Base-by-base conservation (phyloP, 1,140 invertebrate species). In the Euwallacea similis region DNA sequence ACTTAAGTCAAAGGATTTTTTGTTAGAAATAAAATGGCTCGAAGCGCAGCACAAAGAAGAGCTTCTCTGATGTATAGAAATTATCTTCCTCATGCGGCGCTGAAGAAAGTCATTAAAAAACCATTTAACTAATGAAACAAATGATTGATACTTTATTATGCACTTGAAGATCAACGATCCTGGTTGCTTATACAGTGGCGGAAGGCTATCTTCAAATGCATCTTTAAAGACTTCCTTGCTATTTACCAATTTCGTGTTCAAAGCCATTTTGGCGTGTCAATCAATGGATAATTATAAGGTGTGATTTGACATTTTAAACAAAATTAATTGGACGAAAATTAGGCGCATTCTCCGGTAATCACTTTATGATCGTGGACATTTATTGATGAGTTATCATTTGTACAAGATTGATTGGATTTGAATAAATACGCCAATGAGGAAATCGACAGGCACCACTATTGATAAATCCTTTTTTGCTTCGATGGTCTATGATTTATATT, bases 91-190 rank as follows among this genome's bases (percentile, higher is more conserved):
- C 73, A 66, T 66, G 69, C 65, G 64, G 64, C 65, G 71, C 44
- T 72, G 71, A 74, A 75, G 75, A 77, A 76, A 77, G 77, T 79
- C 77, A 79, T 79, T 79, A 79, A 79, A 79, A 79, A 78, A 72
- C 71, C 71, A 78, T 77, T 78, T 78, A 75, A 79, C 77, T 77
- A 77, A 79, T 79, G 76, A 77, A 79, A 79, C 77, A 76, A 78
- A 77, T 78, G 77, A 79, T 79, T 79, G 77, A 79, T 77, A 77
- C 76, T 73, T 76, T 76, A 77, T 77, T 77, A 74, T 73, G 76
- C 61, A 71, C 68, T 50, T 66, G 47, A 16, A 64, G 69, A 70
- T 64, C 54, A 61, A 54, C 64, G 69, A 59, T 70, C 72, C 63
- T 73, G 56, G 64, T 15, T 58, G 58, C 43, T 69, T 69, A 60